A percentile compares a stretch with the other conserved stretches of the same genome.
phyloP scores from a whole-genome alignment of 2,888 invertebrate species.

The Cabera pusaria region DNA sequence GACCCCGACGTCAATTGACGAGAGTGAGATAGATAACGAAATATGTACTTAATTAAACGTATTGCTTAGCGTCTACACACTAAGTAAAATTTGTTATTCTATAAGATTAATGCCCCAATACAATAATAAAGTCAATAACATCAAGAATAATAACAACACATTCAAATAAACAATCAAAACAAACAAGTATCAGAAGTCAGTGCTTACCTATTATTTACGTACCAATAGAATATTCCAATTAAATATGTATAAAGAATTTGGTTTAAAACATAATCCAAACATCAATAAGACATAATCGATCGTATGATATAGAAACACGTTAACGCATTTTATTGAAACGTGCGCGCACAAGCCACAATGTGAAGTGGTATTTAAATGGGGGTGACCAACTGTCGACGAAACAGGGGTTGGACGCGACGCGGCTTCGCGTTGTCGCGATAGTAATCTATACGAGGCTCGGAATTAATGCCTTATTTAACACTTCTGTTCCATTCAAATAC shows the following conservation, averaged over 20 bases:
- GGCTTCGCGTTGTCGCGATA: constrained; percentile 76
- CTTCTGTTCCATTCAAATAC: constrained; percentile 48
- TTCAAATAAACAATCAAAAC: neutral
- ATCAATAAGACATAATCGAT: constrained; percentile 42
- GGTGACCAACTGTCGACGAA: constrained; percentile 82
- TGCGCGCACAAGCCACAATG: constrained; percentile 79
- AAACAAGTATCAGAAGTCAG: constrained; percentile 1
- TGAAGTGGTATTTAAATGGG: constrained; percentile 79
- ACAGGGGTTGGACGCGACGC: constrained; percentile 70
- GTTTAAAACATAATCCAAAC: constrained; percentile 11
- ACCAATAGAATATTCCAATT: no score
- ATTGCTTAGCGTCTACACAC: constrained; percentile 21
- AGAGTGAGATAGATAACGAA: constrained; percentile 58
- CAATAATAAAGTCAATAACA: constrained; percentile 10
- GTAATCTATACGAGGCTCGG: constrained; percentile 74
- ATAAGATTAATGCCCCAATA: constrained; percentile 12
- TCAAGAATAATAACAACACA: constrained; percentile 1
- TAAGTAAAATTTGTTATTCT: constrained; percentile 15
- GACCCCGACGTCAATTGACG: constrained; percentile 65
- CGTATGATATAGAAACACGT: constrained; percentile 59
- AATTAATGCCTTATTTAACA: constrained; percentile 76
- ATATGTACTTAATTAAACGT: constrained; percentile 46
- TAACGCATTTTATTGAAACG: constrained; percentile 65
- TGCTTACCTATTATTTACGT: no score
- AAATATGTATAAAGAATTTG: no score